Evolutionary conservation across 2,113 vertebrate species (phyloP).

Genomic region (Marmota flaviventris): DNA sequence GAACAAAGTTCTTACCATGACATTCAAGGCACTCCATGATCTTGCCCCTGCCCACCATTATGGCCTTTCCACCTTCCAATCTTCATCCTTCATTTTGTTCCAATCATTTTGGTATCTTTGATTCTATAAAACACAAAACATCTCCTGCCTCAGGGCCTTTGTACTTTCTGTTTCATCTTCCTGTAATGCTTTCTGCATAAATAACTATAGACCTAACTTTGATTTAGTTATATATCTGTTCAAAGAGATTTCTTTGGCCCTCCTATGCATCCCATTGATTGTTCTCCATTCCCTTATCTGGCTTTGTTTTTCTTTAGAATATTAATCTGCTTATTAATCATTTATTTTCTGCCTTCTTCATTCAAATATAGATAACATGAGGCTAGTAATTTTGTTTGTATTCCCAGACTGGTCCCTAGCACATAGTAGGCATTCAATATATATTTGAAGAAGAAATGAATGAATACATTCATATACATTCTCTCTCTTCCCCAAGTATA

Average conservation of each 20-base stretch:
- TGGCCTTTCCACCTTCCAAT: neutral
- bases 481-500: neutral
- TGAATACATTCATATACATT: slow-evolving; percentile 1
- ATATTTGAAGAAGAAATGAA: slow-evolving; percentile 50
- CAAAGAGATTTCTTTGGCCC: neutral
- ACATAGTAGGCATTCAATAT: neutral
- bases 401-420: neutral
- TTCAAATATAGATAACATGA: slow-evolving; percentile 2
- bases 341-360: slow-evolving; percentile 18
- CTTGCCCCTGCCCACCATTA: neutral
- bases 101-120: neutral
- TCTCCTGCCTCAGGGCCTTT: slow-evolving; percentile 10
- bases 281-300: neutral
- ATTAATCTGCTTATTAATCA: neutral
- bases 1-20: neutral
- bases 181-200: neutral
- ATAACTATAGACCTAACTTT: neutral
- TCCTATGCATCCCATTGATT: neutral
- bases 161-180: neutral
- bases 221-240: neutral
- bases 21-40: neutral
- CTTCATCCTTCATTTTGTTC: neutral
- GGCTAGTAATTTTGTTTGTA: neutral
- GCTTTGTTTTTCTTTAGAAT: neutral
- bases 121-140: neutral